Percentiles rank a stretch among this genome's conserved stretches.
Conservation (phyloP, 2,113 vertebrate genomes). For the Antigone vipio region DNA sequence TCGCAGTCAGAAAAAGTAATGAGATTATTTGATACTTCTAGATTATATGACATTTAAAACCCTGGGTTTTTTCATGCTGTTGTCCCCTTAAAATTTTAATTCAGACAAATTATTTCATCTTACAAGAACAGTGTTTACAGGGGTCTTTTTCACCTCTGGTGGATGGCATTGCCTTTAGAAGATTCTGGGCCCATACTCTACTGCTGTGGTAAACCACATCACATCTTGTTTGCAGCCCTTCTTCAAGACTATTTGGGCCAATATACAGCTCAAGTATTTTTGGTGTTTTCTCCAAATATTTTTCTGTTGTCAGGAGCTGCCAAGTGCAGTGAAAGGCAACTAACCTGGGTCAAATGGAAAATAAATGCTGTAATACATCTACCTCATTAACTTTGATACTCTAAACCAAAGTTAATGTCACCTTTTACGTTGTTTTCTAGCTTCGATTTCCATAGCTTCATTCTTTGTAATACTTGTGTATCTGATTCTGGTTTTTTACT, state of each 20-base stretch:
- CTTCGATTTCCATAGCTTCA: rapidly evolving
- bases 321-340: rapidly evolving
- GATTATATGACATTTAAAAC: rapidly evolving
- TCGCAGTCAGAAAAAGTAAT: rapidly evolving
- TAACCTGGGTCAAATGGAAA: background rate
- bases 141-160: no score
- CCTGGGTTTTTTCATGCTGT: rapidly evolving
- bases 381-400: background rate
- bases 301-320: background rate
- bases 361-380: background rate
- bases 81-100: background rate
- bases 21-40: background rate
- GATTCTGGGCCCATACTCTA: background rate
- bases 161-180: background rate
- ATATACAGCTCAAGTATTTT: rapidly evolving
- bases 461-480: background rate
- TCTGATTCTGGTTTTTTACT: background rate
- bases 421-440: background rate
- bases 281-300: rapidly evolving
- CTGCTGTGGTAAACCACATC: rapidly evolving
- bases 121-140: rapidly evolving
- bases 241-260: rapidly evolving
- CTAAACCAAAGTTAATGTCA: background rate
- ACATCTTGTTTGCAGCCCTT: background rate
- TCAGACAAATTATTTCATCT: no score